Evolutionary conservation across 2,888 invertebrate species (phyloP).

Genomic region (Lasioglossum leucozonium): DNA sequence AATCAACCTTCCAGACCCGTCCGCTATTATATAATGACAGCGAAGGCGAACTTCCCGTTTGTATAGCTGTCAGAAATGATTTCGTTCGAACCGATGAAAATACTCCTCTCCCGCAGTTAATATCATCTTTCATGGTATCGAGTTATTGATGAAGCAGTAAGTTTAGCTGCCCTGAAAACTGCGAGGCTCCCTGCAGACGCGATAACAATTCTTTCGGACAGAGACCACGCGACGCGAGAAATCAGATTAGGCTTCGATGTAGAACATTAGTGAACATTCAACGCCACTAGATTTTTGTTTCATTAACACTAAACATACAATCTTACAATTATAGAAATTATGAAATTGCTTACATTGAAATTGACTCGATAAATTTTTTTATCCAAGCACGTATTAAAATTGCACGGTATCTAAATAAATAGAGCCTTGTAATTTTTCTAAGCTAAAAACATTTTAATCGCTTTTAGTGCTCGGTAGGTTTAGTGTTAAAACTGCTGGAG

Average conservation of each 20-base stretch:
- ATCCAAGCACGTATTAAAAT: too few species aligned
- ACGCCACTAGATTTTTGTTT: not conserved
- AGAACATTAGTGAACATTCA: not conserved
- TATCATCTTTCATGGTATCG: not conserved
- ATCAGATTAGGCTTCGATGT: not conserved
- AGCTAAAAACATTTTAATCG: too few species aligned
- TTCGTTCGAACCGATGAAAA: slow-evolving; percentile 3
- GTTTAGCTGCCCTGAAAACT: not conserved
- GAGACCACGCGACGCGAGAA: not conserved
- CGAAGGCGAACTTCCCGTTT: slow-evolving; percentile 6
- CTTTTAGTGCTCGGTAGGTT: too few species aligned
- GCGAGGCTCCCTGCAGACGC: not conserved
- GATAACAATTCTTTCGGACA: not conserved
- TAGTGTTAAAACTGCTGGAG: too few species aligned
- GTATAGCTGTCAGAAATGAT: slow-evolving; percentile 15
- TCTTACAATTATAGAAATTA: too few species aligned
- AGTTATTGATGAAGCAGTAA: not conserved
- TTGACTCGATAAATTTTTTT: too few species aligned
- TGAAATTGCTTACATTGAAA: too few species aligned
- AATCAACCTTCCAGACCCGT: slow-evolving; percentile 2
- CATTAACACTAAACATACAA: too few species aligned
- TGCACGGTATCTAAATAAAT: too few species aligned
- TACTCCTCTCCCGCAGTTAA: slow-evolving; percentile 2
- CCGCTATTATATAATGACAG: slow-evolving; percentile 39
- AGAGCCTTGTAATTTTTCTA: too few species aligned